phyloP scores from a whole-genome alignment of 2,113 vertebrate species.

The Microcebus lehilahytsara region DNA sequence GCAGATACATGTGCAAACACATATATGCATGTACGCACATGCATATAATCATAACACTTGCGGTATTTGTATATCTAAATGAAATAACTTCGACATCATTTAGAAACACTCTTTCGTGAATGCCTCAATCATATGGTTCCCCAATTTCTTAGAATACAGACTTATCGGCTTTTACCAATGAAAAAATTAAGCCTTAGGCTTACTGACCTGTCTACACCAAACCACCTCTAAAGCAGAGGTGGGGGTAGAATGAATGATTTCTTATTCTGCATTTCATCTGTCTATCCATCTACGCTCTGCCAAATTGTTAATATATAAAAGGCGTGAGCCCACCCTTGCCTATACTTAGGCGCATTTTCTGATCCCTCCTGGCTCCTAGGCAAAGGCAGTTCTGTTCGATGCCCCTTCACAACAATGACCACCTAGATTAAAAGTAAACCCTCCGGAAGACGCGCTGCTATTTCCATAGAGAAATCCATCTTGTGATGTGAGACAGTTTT shows the following conservation, averaged over 20 bases:
- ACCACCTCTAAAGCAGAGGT: neutral
- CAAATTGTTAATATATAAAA: neutral
- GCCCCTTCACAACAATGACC: neutral
- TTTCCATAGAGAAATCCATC: slow-evolving; percentile 54
- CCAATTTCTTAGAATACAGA: neutral
- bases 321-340: neutral
- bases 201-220: neutral
- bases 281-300: neutral
- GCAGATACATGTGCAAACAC: too few relatives aligned
- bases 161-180: neutral
- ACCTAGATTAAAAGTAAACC: neutral
- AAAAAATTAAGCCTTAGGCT: neutral
- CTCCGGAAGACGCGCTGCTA: neutral
- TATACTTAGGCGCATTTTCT: neutral
- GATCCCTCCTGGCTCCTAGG: neutral
- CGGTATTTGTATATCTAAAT: neutral
- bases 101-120: neutral
- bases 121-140: neutral
- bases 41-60: neutral
- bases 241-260: neutral
- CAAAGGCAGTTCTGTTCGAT: neutral
- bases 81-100: neutral
- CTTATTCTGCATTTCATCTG: neutral
- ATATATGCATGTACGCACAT: neutral
- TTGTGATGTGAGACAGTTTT: neutral